Base-by-base conservation (phyloP, 2,797 vertebrate genomes). In the Lacerta bilineata region DNA sequence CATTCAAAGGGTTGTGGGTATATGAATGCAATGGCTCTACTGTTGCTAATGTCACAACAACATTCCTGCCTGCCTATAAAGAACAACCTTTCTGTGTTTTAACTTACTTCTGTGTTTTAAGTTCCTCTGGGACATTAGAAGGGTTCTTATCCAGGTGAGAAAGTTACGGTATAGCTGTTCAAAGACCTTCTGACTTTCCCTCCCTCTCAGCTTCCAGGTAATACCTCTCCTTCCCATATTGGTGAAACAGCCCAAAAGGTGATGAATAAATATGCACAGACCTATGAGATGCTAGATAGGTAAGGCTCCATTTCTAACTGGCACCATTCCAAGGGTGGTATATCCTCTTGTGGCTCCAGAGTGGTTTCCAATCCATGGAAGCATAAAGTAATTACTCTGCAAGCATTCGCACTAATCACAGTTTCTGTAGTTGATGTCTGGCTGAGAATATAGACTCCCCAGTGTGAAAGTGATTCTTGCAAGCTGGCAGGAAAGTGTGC, bases 151-250 rank as follows among this genome's bases (percentile, higher is more conserved):
- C 23, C 11, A 41, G 10, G 33, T 29, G 80, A n/a, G 39, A 23
- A 29, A n/a, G 39, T 17, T 13, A 33, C 33, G 33, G 33, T 33
- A 17, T 2, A 36, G 33, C 23, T 41, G 61, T 20, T 8, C 55
- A 80, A 61, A 39, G 8, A 4, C 36, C 13, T n/a, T 27, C 64
- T 15, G 61, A 17, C 23, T 15, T 41, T 41, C 36, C 77, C 41
- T 46, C 43, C 18, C 27, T n/a, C 25, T 18, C 13, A 20, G 17
- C 4, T 29, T 85, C n/a, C 25, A 43, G 39, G 1, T 5, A 61
- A 0, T n/a, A 41, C 55, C 39, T 77, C 61, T 20, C 6, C 27
- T 3, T 33, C 0, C 1, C 1, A 25, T 2, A 36, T 8, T 3
- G 59, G 46, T 17, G 61, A 33, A 10, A 0, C 3, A 0, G 4